Evolutionary conservation across 2,113 vertebrate species (phyloP).

Genomic region (Sorex araneus): DNA sequence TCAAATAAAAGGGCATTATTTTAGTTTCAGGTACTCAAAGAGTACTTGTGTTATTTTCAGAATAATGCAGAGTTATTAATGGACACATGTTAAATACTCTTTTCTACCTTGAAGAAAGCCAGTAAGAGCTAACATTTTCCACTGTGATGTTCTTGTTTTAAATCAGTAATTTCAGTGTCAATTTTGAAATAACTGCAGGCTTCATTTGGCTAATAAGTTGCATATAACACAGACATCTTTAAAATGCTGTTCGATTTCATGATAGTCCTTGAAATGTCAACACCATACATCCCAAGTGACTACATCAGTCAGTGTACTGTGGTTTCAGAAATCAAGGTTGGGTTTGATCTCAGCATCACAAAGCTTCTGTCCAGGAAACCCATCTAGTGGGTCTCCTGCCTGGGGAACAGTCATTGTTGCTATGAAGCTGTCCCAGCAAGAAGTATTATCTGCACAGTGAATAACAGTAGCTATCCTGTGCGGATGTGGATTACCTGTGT

Average conservation of each 20-base stretch:
- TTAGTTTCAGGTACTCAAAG: conserved; percentile 37
- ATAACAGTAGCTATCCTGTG: neutral
- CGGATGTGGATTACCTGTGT: conserved; percentile 13
- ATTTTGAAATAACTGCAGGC: conserved; percentile 62
- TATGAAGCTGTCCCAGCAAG: conserved; percentile 2
- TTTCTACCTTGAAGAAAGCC: conserved; percentile 43
- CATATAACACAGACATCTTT: conserved; percentile 64
- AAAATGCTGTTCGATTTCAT: conserved; percentile 59
- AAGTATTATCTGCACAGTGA: conserved; percentile 62
- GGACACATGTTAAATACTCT: conserved; percentile 11
- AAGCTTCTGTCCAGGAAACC: neutral
- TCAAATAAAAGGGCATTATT: conserved; percentile 16
- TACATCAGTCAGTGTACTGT: neutral
- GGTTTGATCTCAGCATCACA: conserved; percentile 61
- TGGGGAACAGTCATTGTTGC: conserved; percentile 18
- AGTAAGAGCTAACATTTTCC: conserved; percentile 16
- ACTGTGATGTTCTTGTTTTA: neutral
- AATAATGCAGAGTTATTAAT: conserved; percentile 50
- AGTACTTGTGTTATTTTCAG: conserved; percentile 29
- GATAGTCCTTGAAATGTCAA: conserved; percentile 54
- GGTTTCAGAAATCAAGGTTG: conserved; percentile 61
- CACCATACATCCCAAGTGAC: neutral
- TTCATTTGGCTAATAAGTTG: conserved; percentile 54
- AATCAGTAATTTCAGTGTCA: conserved; percentile 40
- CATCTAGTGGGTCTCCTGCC: neutral